These are phyloP conservation scores for Conomelus anceps DNA, from an alignment of 2,888 invertebrate genomes.

Conservation along the genomic window DNA sequence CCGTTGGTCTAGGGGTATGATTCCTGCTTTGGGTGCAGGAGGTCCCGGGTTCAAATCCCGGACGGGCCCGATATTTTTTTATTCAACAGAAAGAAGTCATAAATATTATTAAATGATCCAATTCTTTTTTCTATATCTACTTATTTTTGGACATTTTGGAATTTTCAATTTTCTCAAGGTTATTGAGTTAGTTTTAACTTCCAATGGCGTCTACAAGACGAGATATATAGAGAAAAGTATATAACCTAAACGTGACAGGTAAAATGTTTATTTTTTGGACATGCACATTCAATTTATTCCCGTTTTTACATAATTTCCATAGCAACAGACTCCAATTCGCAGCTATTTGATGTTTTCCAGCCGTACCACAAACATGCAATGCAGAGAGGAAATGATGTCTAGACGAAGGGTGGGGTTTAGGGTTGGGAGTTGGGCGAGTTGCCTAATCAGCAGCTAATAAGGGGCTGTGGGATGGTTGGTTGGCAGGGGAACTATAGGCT, in stretches of 20 bases:
- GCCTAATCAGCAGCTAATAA: background rate
- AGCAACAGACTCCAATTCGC: background rate
- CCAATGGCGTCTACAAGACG: no score
- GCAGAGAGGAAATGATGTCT: background rate
- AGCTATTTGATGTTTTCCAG: background rate
- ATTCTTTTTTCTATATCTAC: no score
- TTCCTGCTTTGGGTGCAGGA: conserved; percentile 48
- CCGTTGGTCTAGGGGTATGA: conserved; percentile 47
- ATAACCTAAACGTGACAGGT: no score
- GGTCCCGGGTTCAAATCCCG: conserved; percentile 49
- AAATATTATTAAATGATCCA: no score
- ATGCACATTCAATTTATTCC: background rate
- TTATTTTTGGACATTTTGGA: no score
- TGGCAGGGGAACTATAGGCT: background rate
- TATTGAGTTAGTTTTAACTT: no score
- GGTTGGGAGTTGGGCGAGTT: background rate
- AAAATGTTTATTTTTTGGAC: no score
- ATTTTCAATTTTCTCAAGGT: no score
- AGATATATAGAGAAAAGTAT: no score
- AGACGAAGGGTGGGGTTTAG: background rate
- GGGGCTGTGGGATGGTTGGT: background rate
- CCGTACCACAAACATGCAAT: background rate
- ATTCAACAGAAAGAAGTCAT: background rate
- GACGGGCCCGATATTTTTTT: conserved; percentile 41
- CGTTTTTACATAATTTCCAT: background rate